Conservation (phyloP, 2,888 invertebrate species). For the Metellina segmentata region DNA sequence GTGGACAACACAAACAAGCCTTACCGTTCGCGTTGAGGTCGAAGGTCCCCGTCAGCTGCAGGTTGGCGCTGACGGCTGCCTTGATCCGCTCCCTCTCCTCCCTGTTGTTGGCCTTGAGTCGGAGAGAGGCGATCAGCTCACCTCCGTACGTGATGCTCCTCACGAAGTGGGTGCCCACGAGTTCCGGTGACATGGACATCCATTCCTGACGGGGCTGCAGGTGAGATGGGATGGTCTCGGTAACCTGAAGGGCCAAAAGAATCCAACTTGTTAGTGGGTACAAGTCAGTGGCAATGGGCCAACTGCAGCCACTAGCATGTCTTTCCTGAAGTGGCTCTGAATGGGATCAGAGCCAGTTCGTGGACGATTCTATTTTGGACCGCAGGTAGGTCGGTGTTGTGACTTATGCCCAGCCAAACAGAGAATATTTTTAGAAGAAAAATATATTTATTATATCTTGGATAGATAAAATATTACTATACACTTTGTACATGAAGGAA, state of each 20-base stretch:
- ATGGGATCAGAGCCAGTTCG: no score
- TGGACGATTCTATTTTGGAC: no score
- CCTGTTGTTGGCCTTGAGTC: slow-evolving; percentile 69
- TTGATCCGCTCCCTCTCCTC: slow-evolving; percentile 75
- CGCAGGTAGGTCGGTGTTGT: no score
- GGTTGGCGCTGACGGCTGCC: slow-evolving; percentile 72
- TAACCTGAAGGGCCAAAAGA: slow-evolving; percentile 60
- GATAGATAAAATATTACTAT: no score
- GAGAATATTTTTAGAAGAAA: no score
- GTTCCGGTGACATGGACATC: slow-evolving; percentile 55
- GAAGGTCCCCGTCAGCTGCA: slow-evolving; percentile 72
- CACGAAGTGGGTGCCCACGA: slow-evolving; percentile 73
- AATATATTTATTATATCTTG: no score
- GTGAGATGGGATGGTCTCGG: slow-evolving; percentile 75
- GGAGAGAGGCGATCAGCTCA: slow-evolving; percentile 70
- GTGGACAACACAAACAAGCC: background rate
- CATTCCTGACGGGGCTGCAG: slow-evolving; percentile 63
- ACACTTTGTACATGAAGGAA: no score
- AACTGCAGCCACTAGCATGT: no score
- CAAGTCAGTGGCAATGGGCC: background rate
- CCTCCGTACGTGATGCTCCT: slow-evolving; percentile 75
- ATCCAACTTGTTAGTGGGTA: background rate
- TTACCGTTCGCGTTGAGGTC: slow-evolving; percentile 75
- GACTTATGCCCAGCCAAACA: no score
- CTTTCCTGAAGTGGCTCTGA: no score